Evolutionary conservation across 2,797 vertebrate genomes (phyloP), one percentile per base, ranked within the genome.

Genomic region (Fratercula arctica): DNA sequence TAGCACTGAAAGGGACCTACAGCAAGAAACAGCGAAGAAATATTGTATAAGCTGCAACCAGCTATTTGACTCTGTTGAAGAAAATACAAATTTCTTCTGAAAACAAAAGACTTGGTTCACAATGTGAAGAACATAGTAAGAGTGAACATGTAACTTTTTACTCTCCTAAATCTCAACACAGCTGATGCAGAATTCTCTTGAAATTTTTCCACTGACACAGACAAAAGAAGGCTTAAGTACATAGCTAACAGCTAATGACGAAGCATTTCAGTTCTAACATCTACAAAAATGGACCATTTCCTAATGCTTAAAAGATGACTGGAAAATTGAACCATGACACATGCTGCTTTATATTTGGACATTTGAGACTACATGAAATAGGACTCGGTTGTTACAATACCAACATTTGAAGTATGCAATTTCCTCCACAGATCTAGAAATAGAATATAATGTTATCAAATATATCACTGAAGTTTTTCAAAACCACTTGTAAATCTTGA

Each of bases 1-100:
- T 99, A 82, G 99, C 98, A 87, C 99, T 99, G 94, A 99, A 98
- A 92, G 99, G 99, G 93, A 99, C 99, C 99, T 99, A 94, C 16
- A 90, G 89, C 0, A 60, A 95, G 63, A 97, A 96, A 87, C n/a
- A 69, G 87, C 16, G 43, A 87, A 87, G 37, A 90, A 91, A 45
- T 29, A 35, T 0, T 69, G 46, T 10, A 21, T 6, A 68, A 85
- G 29, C 56, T 45, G 29, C 5, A 89, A 75, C 15, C 54, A 85
- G 43, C 4, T 28, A 37, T 88, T 41, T 56, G n/a, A 60, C 23
- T 73, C 26, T 28, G 31, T 21, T 78, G 59, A 88, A 75, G 35
- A 81, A 93, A 90, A 78, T 3, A 48, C 1, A 61, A 16, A 23
- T 51, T 80, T 60, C 41, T 85, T 89, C 68, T 46, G 75, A 85